Conservation (phyloP, 1,140 invertebrate species). For the Lepidurus arcticus region DNA sequence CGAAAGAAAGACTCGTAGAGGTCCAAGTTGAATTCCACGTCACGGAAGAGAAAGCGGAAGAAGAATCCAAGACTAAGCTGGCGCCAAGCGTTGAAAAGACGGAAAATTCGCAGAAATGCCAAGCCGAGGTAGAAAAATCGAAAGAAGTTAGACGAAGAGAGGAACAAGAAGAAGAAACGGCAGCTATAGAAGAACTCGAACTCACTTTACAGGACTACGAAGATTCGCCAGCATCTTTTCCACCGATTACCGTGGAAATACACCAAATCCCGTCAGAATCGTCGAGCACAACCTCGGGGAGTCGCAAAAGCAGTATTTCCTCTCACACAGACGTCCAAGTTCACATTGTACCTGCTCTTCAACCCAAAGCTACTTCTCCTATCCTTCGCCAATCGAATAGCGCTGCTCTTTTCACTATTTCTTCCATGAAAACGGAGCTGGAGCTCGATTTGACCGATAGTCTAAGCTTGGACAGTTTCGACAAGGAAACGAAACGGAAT, state of each 20-base stretch:
- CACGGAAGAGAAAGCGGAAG: neutral
- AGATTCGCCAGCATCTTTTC: neutral
- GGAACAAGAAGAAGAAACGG: neutral
- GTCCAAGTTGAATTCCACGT: slow-evolving; percentile 21
- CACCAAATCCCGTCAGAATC: neutral
- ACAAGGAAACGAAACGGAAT: neutral
- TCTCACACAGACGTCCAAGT: neutral
- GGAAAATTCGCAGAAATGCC: neutral
- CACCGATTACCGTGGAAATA: neutral
- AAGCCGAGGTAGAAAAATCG: neutral
- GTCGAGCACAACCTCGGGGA: neutral
- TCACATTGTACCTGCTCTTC: neutral
- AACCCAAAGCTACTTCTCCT: neutral
- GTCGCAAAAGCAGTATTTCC: neutral
- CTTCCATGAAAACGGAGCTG: neutral
- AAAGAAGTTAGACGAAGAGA: neutral
- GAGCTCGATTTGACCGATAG: neutral
- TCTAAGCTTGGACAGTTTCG: neutral
- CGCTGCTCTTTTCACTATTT: neutral
- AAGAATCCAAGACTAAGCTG: neutral
- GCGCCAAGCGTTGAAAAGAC: too few species aligned
- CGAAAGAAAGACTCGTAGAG: neutral
- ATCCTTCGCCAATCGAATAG: neutral
- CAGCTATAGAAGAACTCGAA: neutral
- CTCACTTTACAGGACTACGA: neutral